Conservation (phyloP, 2,888 invertebrate species). For the Suillia variegata region DNA sequence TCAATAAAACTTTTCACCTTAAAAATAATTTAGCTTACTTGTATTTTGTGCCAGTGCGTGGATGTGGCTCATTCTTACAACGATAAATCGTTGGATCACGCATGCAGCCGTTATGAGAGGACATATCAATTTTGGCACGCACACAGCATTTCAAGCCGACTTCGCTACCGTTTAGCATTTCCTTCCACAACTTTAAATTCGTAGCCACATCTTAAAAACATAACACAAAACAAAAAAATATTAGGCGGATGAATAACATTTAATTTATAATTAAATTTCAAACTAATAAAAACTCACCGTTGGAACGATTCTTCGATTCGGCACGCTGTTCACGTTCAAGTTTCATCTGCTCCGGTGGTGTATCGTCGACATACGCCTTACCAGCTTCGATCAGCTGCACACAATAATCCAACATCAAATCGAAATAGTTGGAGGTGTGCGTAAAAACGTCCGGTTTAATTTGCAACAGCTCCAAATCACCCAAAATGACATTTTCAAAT, state of each 20-base stretch:
- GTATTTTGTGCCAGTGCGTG: constrained; percentile 91
- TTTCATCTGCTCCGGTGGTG: constrained; percentile 94
- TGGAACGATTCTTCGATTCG: constrained; percentile 83
- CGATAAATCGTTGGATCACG: constrained; percentile 98
- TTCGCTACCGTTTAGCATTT: constrained; percentile 87
- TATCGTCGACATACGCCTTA: constrained; percentile 97
- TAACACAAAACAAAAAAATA: not conserved
- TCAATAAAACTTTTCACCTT: not conserved
- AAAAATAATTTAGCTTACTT: constrained; percentile 75
- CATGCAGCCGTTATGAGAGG: constrained; percentile 93
- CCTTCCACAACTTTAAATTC: constrained; percentile 89
- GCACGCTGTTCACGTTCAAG: constrained; percentile 86
- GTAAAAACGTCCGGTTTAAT: constrained; percentile 92
- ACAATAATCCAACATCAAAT: constrained; percentile 85
- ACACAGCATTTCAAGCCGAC: constrained; percentile 90
- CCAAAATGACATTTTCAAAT: constrained; percentile 95
- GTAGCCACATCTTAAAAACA: constrained; percentile 72
- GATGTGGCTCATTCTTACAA: constrained; percentile 95
- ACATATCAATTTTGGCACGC: constrained; percentile 97
- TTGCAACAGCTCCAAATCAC: constrained; percentile 89
- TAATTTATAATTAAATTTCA: constrained; percentile 5
- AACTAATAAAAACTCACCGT: constrained; percentile 80
- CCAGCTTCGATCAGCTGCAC: constrained; percentile 83
- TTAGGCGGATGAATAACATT: not conserved
- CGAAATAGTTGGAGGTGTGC: constrained; percentile 97